Evolutionary conservation across 1,140 invertebrate genomes (phyloP).

Genomic region (Caenorhabditis inopinata): DNA sequence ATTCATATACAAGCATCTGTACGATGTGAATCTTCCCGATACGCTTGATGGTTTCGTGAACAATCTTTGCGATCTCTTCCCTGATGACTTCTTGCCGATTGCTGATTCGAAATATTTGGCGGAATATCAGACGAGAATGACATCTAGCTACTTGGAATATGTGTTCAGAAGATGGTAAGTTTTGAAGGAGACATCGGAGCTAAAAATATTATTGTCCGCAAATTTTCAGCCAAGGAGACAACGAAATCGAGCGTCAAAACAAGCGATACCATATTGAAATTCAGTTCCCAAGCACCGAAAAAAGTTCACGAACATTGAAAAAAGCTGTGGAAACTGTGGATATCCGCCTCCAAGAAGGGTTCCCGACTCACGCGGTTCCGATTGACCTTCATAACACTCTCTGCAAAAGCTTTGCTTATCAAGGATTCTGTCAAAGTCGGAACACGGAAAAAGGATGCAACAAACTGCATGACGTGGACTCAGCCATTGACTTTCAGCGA

Average conservation of each 20-base stretch:
- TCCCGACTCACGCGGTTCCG: conserved; percentile 8
- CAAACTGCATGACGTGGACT: conserved; percentile 11
- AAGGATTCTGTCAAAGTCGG: conserved; percentile 22
- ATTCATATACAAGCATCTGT: conserved; percentile 57
- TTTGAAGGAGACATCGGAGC: no score
- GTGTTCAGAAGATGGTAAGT: conserved; percentile 52
- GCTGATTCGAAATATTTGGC: conserved; percentile 56
- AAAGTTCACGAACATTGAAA: background rate
- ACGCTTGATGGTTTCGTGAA: conserved; percentile 30
- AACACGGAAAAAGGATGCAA: background rate
- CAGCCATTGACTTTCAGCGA: conserved; percentile 14
- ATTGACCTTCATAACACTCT: background rate
- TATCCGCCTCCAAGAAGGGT: conserved; percentile 21
- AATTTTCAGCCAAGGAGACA: conserved; percentile 49
- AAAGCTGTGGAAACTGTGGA: background rate
- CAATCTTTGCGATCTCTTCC: conserved; percentile 7
- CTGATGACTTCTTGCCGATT: conserved; percentile 14
- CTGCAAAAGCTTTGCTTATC: conserved; percentile 10
- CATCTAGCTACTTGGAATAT: conserved; percentile 54
- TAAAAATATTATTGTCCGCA: no score
- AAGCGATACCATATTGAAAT: conserved; percentile 40
- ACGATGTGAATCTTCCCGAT: conserved; percentile 46
- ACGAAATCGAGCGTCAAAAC: conserved; percentile 33
- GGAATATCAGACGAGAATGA: conserved; percentile 37
- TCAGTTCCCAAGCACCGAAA: conserved; percentile 38